Evolutionary conservation across 2,113 vertebrate species (phyloP).

Genomic region (Aegypius monachus): DNA sequence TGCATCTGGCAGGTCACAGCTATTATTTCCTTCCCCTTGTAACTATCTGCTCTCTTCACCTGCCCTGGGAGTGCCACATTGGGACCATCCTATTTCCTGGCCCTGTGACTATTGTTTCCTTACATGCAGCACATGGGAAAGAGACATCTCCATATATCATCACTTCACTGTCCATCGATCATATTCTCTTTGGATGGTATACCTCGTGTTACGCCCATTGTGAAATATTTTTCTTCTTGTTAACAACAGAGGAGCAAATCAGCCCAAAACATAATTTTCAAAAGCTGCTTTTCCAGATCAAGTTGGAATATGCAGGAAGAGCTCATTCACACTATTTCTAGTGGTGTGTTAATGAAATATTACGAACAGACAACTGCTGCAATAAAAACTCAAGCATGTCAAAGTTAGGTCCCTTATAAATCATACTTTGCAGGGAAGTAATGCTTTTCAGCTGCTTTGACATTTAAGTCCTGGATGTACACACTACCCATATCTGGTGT

Average conservation of each 20-base stretch:
- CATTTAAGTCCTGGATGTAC: background rate
- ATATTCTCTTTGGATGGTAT: background rate
- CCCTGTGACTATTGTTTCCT: background rate
- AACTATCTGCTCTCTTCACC: background rate
- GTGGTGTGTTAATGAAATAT: background rate
- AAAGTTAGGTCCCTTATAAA: background rate
- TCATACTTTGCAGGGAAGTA: background rate
- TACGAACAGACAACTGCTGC: background rate
- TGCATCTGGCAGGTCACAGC: background rate
- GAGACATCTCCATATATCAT: background rate
- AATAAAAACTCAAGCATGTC: background rate
- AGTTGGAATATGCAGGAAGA: background rate
- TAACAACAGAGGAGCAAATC: background rate
- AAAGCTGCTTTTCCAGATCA: background rate
- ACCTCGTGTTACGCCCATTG: background rate
- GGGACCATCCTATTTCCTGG: background rate
- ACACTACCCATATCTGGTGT: background rate
- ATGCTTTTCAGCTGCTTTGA: background rate
- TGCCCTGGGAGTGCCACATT: background rate
- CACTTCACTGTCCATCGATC: background rate
- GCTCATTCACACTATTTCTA: background rate
- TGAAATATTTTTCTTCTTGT: background rate
- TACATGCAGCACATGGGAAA: rapidly evolving
- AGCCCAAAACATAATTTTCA: background rate
- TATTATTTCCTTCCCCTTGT: background rate